Percentiles rank a stretch among this genome's conserved stretches.
phyloP scores from a whole-genome alignment of 2,113 vertebrate genomes.

The Jacana jacana region DNA sequence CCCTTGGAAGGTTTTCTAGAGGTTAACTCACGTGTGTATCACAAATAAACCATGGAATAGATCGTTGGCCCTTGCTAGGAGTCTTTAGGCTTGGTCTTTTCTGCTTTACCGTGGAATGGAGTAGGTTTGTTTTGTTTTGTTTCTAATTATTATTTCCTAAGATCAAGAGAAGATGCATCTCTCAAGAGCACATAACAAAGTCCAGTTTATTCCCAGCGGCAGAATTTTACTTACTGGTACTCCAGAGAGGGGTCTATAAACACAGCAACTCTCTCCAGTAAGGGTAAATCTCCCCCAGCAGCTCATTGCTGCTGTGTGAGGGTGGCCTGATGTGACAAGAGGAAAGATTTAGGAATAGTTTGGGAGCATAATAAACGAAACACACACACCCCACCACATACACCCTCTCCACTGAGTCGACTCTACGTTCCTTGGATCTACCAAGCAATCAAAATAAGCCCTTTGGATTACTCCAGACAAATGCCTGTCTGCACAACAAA shows the following conservation, averaged over 20 bases:
- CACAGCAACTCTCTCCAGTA: background rate
- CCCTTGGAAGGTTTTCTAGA: background rate
- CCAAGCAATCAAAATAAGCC: constrained; percentile 53
- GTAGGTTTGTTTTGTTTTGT: background rate
- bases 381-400: too few species aligned
- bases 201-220: background rate
- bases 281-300: background rate
- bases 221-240: background rate
- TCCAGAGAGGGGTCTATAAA: background rate
- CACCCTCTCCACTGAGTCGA: background rate
- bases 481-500: constrained; percentile 51
- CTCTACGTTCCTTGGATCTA: background rate
- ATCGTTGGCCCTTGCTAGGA: background rate
- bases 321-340: constrained; percentile 6
- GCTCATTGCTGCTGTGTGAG: background rate
- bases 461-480: constrained; percentile 45
- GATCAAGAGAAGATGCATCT: background rate
- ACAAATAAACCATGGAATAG: background rate
- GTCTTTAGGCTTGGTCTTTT: background rate
- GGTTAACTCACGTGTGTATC: background rate
- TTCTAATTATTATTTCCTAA: background rate
- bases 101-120: background rate
- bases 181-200: background rate
- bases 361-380: constrained; percentile 44
- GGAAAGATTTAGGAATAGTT: constrained; percentile 51